A percentile compares a stretch with the other conserved stretches of the same genome.
Conservation (phyloP, 2,113 vertebrate species). For the Sisor rabdophorus region DNA sequence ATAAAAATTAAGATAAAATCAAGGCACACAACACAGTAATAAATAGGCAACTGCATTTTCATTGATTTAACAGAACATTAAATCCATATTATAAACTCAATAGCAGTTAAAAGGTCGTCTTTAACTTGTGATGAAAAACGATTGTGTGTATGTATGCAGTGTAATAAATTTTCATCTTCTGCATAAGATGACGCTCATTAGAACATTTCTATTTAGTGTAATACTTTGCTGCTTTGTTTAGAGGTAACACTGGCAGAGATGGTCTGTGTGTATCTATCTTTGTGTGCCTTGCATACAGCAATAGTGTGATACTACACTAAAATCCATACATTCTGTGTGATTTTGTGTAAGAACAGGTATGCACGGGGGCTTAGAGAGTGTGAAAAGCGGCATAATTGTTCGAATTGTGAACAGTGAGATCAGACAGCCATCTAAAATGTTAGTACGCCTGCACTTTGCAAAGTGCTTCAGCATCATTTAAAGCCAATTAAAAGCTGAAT, state of each 20-base stretch:
- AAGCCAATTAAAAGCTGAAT: slow-evolving; percentile 30
- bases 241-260: background rate
- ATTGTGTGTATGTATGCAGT: background rate
- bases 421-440: background rate
- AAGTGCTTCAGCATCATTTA: slow-evolving; percentile 24
- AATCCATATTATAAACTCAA: background rate
- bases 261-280: background rate
- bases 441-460: background rate
- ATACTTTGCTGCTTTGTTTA: slow-evolving; percentile 1
- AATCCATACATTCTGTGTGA: background rate
- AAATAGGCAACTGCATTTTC: too few relatives aligned
- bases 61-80: background rate
- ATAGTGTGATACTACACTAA: background rate
- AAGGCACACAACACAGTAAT: too few relatives aligned
- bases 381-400: slow-evolving; percentile 9
- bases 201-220: background rate
- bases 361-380: background rate
- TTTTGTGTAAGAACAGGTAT: background rate
- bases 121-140: background rate
- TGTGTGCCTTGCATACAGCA: background rate
- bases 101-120: slow-evolving; percentile 1
- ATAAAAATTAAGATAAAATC: too few relatives aligned
- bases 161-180: background rate
- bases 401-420: slow-evolving; percentile 19
- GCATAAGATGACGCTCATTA: background rate